A percentile compares a stretch with the other conserved stretches of the same genome.
Evolutionary conservation across 23 tunicate species (phyloP).

Genomic region (Diplosoma virens): DNA sequence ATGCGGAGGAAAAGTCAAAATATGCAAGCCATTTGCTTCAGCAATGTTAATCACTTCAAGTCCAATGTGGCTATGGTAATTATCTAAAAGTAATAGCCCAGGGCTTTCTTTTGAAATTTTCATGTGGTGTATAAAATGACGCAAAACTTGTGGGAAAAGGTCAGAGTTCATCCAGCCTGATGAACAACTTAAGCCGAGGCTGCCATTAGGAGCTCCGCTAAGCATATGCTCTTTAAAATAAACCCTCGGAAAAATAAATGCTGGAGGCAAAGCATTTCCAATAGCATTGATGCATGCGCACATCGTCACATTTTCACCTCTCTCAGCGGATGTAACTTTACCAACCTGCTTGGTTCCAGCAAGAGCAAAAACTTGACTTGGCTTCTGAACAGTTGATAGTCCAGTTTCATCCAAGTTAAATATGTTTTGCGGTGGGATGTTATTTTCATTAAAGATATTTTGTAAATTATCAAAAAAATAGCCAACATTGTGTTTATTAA

Average conservation of each 20-base stretch:
- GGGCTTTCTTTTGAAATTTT: conserved; percentile 3
- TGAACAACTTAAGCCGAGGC: not conserved
- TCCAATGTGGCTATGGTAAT: not conserved
- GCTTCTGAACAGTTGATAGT: conserved; percentile 19
- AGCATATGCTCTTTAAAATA: not conserved
- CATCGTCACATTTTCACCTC: conserved; percentile 25
- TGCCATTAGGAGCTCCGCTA: conserved; percentile 9
- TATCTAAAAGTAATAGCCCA: conserved; percentile 2
- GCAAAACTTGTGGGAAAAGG: conserved; percentile 9
- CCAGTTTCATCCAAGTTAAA: conserved; percentile 33
- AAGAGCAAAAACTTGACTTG: not conserved
- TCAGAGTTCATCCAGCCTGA: conserved; percentile 6
- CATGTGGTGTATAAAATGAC: conserved; percentile 21
- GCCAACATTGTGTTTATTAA: too few relatives aligned
- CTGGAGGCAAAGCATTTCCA: conserved; percentile 12
- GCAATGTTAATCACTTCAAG: conserved; percentile 11
- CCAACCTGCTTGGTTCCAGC: conserved; percentile 20
- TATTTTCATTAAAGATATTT: too few relatives aligned
- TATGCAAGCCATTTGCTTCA: conserved; percentile 9
- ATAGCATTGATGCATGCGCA: conserved; percentile 24
- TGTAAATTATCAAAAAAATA: too few relatives aligned
- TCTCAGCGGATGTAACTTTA: not conserved
- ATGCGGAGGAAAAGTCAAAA: conserved; percentile 43
- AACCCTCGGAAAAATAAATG: not conserved
- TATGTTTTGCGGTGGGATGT: not conserved